A percentile compares a stretch with the other conserved stretches of the same genome.
Evolutionary conservation across 2,113 vertebrate species (phyloP).

Genomic region (Pholis gunnellus): DNA sequence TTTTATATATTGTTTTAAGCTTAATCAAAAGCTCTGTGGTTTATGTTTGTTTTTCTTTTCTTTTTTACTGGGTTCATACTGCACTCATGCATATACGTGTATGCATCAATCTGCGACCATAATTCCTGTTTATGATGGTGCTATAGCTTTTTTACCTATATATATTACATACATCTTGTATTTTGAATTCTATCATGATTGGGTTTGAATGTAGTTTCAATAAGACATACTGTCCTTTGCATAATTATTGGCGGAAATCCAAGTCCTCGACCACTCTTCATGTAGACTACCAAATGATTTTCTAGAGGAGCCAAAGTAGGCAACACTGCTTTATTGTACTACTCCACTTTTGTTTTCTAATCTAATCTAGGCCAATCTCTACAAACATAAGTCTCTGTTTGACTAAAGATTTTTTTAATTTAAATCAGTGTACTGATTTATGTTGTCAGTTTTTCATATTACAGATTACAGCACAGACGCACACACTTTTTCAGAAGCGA

Average conservation of each 20-base stretch:
- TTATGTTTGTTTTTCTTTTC: neutral
- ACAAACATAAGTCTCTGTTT: too few relatives aligned
- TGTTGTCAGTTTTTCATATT: too few relatives aligned
- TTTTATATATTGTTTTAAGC: neutral
- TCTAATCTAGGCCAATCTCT: too few relatives aligned
- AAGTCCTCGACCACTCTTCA: neutral
- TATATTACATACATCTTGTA: neutral
- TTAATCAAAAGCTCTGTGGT: neutral
- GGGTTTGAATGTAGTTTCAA: neutral
- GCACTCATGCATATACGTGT: neutral
- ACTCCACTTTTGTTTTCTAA: too few relatives aligned
- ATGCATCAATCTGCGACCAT: neutral
- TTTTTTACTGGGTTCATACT: neutral
- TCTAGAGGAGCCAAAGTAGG: neutral
- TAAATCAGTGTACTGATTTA: too few relatives aligned
- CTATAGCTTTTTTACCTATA: neutral
- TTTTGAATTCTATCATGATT: neutral
- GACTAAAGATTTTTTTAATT: too few relatives aligned
- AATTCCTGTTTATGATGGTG: neutral
- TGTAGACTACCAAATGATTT: neutral
- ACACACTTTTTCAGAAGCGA: too few relatives aligned
- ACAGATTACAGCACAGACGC: too few relatives aligned
- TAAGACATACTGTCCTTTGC: neutral
- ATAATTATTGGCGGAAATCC: neutral
- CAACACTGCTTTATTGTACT: too few relatives aligned